Evolutionary conservation across 2,888 invertebrate genomes (phyloP), one percentile per base, ranked within the genome.

Genomic region (Hyppa rectilinea): DNA sequence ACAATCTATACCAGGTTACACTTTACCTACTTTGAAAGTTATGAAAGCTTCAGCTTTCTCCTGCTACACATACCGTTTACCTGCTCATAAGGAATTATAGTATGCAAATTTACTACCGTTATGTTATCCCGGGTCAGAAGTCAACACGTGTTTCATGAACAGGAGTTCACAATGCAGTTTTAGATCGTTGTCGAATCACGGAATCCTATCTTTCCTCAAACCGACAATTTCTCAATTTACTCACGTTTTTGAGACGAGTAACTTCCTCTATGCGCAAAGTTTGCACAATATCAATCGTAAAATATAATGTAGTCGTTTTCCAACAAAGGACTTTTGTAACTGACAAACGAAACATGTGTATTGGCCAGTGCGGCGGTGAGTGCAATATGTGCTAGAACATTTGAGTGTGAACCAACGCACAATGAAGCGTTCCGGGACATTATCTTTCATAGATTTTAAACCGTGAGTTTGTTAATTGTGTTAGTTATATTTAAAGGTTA

Each of bases 181-280:
- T 62, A 89, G 90, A 90, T 91, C 78, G 77, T 90, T 91, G 86
- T 92, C 91, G 76, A 76, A 87, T 89, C 91, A 91, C 91, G 91
- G 75, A 89, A 85, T 87, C 87, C 86, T 88, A 90, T 85, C 87
- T 89, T 91, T 87, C 81, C 85, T 85, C 80, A 81, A 87, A 81
- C 80, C 79, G 61, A 79, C 78, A 78, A 81, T 88, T 85, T 85
- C 76, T 85, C 74, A 83, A 81, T 74, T 76, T 75, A 73, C 83
- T 87, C 90, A 90, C 90, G 88, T 85, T 88, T 82, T 73, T 58
- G 71, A 81, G 72, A 74, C 61, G 67, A 82, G 55, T 47, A 58
- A 69, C 76, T 77, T 82, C 78, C 75, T 82, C 14, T 71, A 40
- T 75, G 72, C 80, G 78, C 65, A 64, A 76, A 76, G 71, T 81